phyloP scores from a whole-genome alignment of 2,797 vertebrate genomes.

The Oceanodroma leucorhoa region DNA sequence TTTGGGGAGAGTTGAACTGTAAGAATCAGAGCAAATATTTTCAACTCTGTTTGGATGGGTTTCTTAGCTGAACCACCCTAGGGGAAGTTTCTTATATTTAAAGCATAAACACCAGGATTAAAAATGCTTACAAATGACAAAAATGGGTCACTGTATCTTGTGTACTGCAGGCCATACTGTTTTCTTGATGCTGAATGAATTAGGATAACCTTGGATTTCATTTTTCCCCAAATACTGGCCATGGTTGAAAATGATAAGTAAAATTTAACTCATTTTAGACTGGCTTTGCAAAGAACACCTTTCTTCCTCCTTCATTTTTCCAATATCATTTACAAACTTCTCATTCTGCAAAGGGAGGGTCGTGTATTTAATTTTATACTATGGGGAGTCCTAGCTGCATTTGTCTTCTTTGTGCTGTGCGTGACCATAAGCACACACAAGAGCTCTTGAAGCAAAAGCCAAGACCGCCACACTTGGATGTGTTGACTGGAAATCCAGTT shows the following conservation, averaged over 20 bases:
- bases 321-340: background rate
- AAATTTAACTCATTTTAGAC: background rate
- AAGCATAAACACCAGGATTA: conserved; percentile 62
- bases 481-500: background rate
- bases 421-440: background rate
- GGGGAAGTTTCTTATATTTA: conserved; percentile 46
- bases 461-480: background rate
- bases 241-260: background rate
- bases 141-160: conserved; percentile 63
- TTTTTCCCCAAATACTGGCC: conserved; percentile 14
- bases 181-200: conserved; percentile 40
- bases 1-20: conserved; percentile 28
- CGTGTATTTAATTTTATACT: background rate
- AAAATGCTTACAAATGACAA: conserved; percentile 63
- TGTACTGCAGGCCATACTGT: conserved; percentile 38
- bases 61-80: conserved; percentile 25
- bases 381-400: background rate
- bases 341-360: background rate
- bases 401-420: background rate
- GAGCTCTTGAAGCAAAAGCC: background rate
- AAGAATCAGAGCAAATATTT: conserved; percentile 27
- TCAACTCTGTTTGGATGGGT: conserved; percentile 23
- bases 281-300: background rate
- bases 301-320: background rate
- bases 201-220: conserved; percentile 51